phyloP scores from a whole-genome alignment of 2,797 vertebrate genomes.

The Podargus strigoides region DNA sequence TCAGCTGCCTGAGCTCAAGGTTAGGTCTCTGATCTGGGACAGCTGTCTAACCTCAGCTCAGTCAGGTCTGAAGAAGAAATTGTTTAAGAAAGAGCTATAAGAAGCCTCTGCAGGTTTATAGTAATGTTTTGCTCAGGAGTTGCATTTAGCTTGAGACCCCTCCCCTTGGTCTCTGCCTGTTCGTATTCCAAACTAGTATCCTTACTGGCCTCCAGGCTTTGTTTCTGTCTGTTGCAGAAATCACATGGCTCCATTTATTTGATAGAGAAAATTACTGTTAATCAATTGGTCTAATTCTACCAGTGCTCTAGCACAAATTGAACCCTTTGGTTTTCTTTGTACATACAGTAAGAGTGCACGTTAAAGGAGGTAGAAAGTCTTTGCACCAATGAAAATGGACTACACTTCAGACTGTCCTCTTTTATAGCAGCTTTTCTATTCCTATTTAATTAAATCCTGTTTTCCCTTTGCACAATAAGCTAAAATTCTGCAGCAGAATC shows the following conservation, averaged over 20 bases:
- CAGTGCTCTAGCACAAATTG: not conserved
- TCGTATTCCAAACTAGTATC: not conserved
- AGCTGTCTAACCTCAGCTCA: not conserved
- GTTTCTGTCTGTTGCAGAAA: not conserved
- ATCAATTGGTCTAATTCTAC: constrained; percentile 16
- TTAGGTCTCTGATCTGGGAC: not conserved
- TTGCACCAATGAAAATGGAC: constrained; percentile 3
- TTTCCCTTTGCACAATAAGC: constrained; percentile 18
- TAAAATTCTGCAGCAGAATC: not conserved
- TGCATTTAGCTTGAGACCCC: not conserved
- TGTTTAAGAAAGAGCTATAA: not conserved
- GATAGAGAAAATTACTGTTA: not conserved
- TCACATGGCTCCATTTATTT: not conserved
- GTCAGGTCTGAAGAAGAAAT: not conserved
- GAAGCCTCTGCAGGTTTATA: not conserved
- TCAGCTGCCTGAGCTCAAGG: not conserved
- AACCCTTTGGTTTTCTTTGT: not conserved
- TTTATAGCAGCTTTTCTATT: not conserved
- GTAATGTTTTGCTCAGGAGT: not conserved
- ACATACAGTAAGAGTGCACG: not conserved
- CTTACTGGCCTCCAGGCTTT: not conserved
- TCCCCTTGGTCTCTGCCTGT: not conserved
- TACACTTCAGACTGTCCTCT: not conserved
- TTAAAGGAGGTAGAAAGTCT: not conserved
- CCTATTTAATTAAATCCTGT: not conserved